Evolutionary conservation across 2,888 invertebrate species (phyloP), one percentile per base, ranked within the genome.

Genomic region (Lycaena phlaeas): DNA sequence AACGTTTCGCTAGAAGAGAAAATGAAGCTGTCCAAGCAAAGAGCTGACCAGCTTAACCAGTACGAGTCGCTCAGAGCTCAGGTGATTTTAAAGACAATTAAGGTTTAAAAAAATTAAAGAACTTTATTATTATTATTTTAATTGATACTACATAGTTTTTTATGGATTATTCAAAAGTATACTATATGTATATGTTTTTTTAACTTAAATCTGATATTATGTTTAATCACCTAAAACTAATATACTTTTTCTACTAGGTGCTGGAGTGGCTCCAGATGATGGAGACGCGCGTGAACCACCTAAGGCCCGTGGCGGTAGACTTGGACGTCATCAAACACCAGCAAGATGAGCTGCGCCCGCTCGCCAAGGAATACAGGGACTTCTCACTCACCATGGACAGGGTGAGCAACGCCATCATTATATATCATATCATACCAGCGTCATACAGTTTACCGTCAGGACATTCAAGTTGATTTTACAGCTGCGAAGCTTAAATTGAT

Each of bases 261-360:
- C 71, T 92, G 9, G 91, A 92, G 40, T 98, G 97, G 97, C 85
- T 98, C 36, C 88, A 88, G 4, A 86, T 86, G 14, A 94, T 92
- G 68, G 97, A 98, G 69, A 87, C 77, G 15, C 89, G 89, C 52
- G 88, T 97, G 0, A 88, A 90, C 43, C 87, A 89, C 17, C 82
- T 97, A 36, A 90, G 93, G 45, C 90, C 95, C 0, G 95, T 96
- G 0, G 96, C 96, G 1, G 88, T 97, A 1, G 96, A 97, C 65
- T 79, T 94, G 49, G 96, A 96, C 31, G 88, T 90, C 27, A 85
- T 97, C 38, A 93, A 92, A 49, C 88, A 89, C 43, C 97, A 98
- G 72, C 88, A 90, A 37, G 94, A 94, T 14, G 94, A 94, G 58
- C 70, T 95, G 6, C 88, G 94, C 68, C 96, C 97, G 0, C 86